Evolutionary conservation across 1,140 invertebrate genomes (phyloP).

Genomic region (Tetramorium alpestre): DNA sequence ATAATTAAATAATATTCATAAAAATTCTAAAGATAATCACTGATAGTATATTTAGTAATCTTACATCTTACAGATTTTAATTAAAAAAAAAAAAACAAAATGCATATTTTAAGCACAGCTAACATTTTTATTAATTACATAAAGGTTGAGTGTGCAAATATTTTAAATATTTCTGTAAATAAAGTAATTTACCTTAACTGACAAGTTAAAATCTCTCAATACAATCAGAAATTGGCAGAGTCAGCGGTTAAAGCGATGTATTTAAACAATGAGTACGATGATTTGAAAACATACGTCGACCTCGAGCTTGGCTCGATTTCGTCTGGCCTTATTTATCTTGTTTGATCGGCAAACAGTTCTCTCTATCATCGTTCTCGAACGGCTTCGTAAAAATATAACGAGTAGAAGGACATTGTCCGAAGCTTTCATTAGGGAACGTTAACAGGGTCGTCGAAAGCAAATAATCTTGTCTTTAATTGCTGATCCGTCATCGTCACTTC

Average conservation of each 20-base stretch:
- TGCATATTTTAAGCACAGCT: too few relatives aligned
- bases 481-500: constrained; percentile 6
- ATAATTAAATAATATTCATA: constrained; percentile 11
- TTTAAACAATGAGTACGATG: constrained; percentile 47
- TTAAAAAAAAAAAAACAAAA: too few relatives aligned
- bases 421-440: constrained; percentile 21
- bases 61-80: too few relatives aligned
- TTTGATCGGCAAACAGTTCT: constrained; percentile 62
- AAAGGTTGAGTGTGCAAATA: background rate
- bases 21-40: background rate
- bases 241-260: constrained; percentile 23
- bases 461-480: constrained; percentile 33
- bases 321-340: constrained; percentile 60
- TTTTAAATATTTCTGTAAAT: background rate
- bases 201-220: constrained; percentile 7
- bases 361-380: constrained; percentile 8
- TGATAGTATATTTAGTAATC: too few relatives aligned
- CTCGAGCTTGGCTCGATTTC: constrained; percentile 45
- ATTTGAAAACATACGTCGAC: constrained; percentile 59
- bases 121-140: too few relatives aligned
- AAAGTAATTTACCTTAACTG: background rate
- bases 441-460: constrained; percentile 8
- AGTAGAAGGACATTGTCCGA: background rate
- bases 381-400: constrained; percentile 41
- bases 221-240: background rate